These are phyloP conservation scores for Hyles vespertilio DNA, from an alignment of 1,140 invertebrate species.

Conservation along the genomic window DNA sequence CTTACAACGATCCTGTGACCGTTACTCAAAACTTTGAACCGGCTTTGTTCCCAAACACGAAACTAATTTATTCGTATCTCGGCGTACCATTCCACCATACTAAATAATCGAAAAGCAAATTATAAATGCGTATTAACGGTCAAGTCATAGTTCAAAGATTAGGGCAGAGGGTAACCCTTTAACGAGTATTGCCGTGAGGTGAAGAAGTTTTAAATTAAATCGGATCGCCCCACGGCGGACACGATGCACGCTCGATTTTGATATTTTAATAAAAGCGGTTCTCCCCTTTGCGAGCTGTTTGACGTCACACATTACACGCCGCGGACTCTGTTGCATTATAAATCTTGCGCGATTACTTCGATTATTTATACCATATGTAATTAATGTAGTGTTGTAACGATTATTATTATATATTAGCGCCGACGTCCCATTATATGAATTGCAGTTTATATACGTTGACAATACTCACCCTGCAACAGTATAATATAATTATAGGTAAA, in stretches of 20 bases:
- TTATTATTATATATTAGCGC: neutral
- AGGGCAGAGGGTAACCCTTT: slow-evolving; percentile 72
- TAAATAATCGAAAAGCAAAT: slow-evolving; percentile 73
- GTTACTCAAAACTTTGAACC: slow-evolving; percentile 56
- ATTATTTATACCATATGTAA: too few species aligned
- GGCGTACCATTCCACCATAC: slow-evolving; percentile 50
- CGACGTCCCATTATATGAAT: too few species aligned
- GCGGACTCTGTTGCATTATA: too few species aligned
- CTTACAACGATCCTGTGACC: slow-evolving; percentile 56
- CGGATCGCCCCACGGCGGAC: slow-evolving; percentile 40
- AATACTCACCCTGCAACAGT: too few species aligned
- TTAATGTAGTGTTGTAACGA: slow-evolving; percentile 9
- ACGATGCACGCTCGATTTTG: slow-evolving; percentile 57
- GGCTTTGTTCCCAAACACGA: slow-evolving; percentile 71
- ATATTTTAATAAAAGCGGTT: slow-evolving; percentile 54
- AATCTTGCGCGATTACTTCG: too few species aligned
- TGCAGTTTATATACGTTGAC: too few species aligned
- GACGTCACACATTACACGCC: neutral
- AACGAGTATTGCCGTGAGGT: slow-evolving; percentile 47
- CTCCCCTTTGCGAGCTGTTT: slow-evolving; percentile 23
- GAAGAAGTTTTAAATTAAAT: slow-evolving; percentile 70
- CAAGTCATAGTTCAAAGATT: slow-evolving; percentile 76
- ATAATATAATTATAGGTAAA: neutral
- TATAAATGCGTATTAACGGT: slow-evolving; percentile 75
- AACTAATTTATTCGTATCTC: slow-evolving; percentile 74